Evolutionary conservation across 2,888 invertebrate genomes (phyloP).

Genomic region (Calephelis perditalis): DNA sequence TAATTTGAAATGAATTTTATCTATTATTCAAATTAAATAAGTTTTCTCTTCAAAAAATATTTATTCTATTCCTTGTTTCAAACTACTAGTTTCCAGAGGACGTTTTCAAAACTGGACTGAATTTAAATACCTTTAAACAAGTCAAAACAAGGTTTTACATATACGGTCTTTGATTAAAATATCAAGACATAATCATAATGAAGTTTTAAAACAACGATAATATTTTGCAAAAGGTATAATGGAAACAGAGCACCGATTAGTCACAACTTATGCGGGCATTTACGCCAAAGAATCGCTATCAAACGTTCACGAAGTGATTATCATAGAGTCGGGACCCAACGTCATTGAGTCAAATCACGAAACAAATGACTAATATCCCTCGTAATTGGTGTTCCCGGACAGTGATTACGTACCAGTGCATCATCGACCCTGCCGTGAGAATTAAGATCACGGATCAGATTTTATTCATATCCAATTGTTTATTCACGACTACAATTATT

Average conservation of each 20-base stretch:
- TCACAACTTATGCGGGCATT: constrained; percentile 58
- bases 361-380: constrained; percentile 42
- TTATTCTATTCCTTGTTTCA: no score
- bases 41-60: no score
- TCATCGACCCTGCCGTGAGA: constrained; percentile 25
- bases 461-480: constrained; percentile 11
- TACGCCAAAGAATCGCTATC: constrained; percentile 52
- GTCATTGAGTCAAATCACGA: constrained; percentile 53
- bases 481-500: constrained; percentile 12
- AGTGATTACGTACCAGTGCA: constrained; percentile 26
- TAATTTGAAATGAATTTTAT: no score
- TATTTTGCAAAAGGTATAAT: constrained; percentile 20
- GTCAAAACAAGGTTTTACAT: no score
- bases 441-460: constrained; percentile 23
- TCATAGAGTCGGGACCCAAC: constrained; percentile 44
- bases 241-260: constrained; percentile 55
- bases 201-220: constrained; percentile 5
- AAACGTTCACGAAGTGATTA: constrained; percentile 62
- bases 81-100: no score
- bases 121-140: no score
- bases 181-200: no score
- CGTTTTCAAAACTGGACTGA: no score
- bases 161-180: no score
- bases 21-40: no score
- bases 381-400: constrained; percentile 12